Evolutionary conservation across 2,888 invertebrate genomes (phyloP), one percentile per base, ranked within the genome.

Genomic region (Agrochola lychnidis): DNA sequence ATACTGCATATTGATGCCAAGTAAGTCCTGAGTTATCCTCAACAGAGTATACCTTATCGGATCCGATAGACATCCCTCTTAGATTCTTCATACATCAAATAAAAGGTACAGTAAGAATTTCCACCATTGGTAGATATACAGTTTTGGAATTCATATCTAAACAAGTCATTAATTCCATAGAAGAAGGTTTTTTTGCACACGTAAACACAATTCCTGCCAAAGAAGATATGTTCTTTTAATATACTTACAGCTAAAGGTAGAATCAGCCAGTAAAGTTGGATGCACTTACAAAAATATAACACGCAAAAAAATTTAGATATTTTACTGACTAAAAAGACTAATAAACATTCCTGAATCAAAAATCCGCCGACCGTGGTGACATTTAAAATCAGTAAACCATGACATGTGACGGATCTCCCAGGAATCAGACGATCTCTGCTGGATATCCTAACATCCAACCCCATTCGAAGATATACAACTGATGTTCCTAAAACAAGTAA

Each of bases 1-100:
- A 99, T 99, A 96, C 98, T 99, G 89, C 99, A 99, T 95, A 97
- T 99, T 90, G 99, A 99, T 94, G 97, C 98, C 94, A 99, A 99
- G 99, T 99, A 97, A 98, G 98, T 10, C 10, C 5, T n/a, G 16
- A 19, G n/a, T 51, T 30, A 48, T 30, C 7, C 19, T 73, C 1
- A 22, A 12, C 4, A 16, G n/a, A 36, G 7, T n/a, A n/a, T 40
- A 6, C 19, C 2, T n/a, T 69, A 14, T 57, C 2, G 22, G 45
- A 16, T 16, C 16, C 12, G 19, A 45, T 12, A 12, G 6, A n/a
- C n/a, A n/a, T n/a, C n/a, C n/a, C 30, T 30, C 30, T 30, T 30
- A 30, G 30, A 2, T 30, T 1, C 30, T 30, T 30, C 2, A 1
- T 30, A 30, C 30, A 30, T 30, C 30, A 30, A 30, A 30, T 30